Conservation (phyloP, 2,888 invertebrate genomes). For the Chrysodeixis includens region DNA sequence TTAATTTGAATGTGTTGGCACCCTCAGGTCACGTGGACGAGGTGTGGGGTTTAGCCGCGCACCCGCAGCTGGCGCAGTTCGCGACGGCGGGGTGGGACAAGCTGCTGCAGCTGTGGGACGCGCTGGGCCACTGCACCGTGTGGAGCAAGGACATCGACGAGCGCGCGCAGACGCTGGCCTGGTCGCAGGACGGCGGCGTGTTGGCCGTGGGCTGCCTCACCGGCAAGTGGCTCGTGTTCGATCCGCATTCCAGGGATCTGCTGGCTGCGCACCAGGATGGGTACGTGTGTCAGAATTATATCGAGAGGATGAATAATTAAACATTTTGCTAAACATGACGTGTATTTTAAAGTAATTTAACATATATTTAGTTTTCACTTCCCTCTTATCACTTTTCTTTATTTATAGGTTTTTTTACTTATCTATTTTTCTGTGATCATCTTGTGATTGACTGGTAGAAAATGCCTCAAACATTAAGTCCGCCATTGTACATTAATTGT, state of each 20-base stretch:
- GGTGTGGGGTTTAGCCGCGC: conserved; percentile 95
- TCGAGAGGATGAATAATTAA: too few relatives aligned
- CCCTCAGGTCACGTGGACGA: conserved; percentile 97
- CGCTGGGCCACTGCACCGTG: conserved; percentile 94
- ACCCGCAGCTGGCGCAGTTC: conserved; percentile 95
- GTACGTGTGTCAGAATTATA: conserved; percentile 51
- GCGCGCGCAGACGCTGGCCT: conserved; percentile 94
- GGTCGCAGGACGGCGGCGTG: conserved; percentile 93
- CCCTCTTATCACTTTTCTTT: too few relatives aligned
- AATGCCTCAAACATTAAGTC: too few relatives aligned
- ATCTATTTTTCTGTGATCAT: too few relatives aligned
- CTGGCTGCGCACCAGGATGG: conserved; percentile 92
- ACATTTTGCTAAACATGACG: too few relatives aligned
- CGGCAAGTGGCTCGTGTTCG: conserved; percentile 95
- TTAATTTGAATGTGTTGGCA: too few relatives aligned
- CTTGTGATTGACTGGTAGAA: too few relatives aligned
- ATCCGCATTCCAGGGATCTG: conserved; percentile 93
- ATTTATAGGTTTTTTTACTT: too few relatives aligned
- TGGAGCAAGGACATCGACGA: conserved; percentile 98
- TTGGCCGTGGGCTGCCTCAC: conserved; percentile 94
- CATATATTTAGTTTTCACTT: too few relatives aligned
- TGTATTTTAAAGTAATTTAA: too few relatives aligned
- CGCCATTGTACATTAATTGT: too few relatives aligned
- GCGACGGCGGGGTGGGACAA: conserved; percentile 95
- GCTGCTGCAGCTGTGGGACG: conserved; percentile 96